Percentiles rank a stretch among this genome's conserved stretches.
phyloP scores from a whole-genome alignment of 64 coral and sea anemone genomes.

The Pocillopora damicornis region DNA sequence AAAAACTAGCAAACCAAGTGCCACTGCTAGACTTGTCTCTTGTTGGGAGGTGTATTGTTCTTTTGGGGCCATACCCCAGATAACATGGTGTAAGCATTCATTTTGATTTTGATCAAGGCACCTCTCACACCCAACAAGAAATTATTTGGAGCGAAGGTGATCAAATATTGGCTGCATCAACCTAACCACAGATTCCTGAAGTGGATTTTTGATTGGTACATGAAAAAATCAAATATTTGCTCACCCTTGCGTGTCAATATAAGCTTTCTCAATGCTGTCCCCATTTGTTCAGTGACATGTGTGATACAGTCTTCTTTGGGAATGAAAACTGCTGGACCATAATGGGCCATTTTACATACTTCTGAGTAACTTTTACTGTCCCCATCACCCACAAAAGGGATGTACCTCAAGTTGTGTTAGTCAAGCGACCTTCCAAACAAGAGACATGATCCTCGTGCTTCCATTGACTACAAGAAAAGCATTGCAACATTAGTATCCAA shows the following conservation, averaged over 20 bases:
- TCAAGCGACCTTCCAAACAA: too few species aligned
- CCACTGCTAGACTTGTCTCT: slow-evolving; percentile 37
- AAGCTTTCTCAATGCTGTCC: not conserved
- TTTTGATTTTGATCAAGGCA: slow-evolving; percentile 64
- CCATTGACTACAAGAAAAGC: too few species aligned
- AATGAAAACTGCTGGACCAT: slow-evolving; percentile 62
- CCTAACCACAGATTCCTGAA: slow-evolving; percentile 50
- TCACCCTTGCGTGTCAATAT: too few species aligned
- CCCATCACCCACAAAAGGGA: slow-evolving; percentile 63
- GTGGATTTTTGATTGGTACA: slow-evolving; percentile 59
- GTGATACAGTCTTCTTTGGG: slow-evolving; percentile 76
- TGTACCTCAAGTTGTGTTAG: too few species aligned
- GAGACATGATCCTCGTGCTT: too few species aligned
- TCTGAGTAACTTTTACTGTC: slow-evolving; percentile 43
- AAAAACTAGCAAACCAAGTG: slow-evolving; percentile 39
- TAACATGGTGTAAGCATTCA: slow-evolving; percentile 64
- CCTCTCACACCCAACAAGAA: slow-evolving; percentile 44
- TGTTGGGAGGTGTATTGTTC: slow-evolving; percentile 44
- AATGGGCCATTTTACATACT: slow-evolving; percentile 38
- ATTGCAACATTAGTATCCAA: too few species aligned
- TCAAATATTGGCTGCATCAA: slow-evolving; percentile 63
- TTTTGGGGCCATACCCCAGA: slow-evolving; percentile 63
- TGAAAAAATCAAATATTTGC: not conserved
- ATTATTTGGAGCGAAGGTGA: not conserved
- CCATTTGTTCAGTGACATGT: slow-evolving; percentile 74